Evolutionary conservation across 2,888 invertebrate genomes (phyloP).

Genomic region (Drosophila algonquin): DNA sequence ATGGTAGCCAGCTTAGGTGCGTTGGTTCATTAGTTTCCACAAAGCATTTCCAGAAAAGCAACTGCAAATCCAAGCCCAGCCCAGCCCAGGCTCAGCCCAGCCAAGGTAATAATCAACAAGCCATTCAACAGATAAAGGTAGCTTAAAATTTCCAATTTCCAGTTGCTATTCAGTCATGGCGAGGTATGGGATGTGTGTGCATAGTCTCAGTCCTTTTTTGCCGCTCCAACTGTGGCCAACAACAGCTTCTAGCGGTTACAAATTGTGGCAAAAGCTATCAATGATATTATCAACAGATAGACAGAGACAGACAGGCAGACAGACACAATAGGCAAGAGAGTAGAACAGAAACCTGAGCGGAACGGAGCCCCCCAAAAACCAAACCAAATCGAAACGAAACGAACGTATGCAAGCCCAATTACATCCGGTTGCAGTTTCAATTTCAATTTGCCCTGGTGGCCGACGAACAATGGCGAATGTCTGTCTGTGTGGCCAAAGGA

Average conservation of each 20-base stretch:
- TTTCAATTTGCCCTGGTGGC: constrained; percentile 70
- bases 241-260: constrained; percentile 78
- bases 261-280: constrained; percentile 79
- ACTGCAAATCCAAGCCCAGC: constrained; percentile 27
- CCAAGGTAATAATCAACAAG: constrained; percentile 45
- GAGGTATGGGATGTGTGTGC: not conserved
- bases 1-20: not conserved
- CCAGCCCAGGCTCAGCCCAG: no score
- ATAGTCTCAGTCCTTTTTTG: constrained; percentile 45
- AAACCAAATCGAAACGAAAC: constrained; percentile 16
- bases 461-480: constrained; percentile 30
- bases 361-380: not conserved
- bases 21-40: constrained; percentile 33
- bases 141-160: constrained; percentile 45
- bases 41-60: constrained; percentile 17
- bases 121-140: constrained; percentile 36
- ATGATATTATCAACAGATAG: constrained; percentile 69
- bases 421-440: constrained; percentile 80
- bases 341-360: constrained; percentile 19
- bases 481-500: constrained; percentile 34
- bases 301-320: constrained; percentile 8
- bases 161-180: constrained; percentile 13
- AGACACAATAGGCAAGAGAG: not conserved
- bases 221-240: constrained; percentile 47
- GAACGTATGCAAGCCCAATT: constrained; percentile 73